Evolutionary conservation across 23 tunicate genomes (phyloP).

Genomic region (Styela clava): DNA sequence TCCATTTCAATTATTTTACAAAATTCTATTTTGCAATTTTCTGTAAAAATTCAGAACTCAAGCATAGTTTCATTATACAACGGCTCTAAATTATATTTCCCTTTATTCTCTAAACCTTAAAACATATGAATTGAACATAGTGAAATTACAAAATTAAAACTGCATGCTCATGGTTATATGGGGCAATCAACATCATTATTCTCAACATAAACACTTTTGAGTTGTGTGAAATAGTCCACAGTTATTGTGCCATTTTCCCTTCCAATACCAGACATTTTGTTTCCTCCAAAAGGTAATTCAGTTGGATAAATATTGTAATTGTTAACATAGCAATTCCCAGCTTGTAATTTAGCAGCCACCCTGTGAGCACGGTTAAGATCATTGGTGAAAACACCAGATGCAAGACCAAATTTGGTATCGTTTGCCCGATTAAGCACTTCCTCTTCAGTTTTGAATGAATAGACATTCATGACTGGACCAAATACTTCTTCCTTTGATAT

Average conservation of each 20-base stretch:
- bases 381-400: slow-evolving; percentile 89
- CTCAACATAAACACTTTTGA: slow-evolving; percentile 88
- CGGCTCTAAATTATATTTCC: too few relatives aligned
- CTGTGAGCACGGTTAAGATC: slow-evolving; percentile 83
- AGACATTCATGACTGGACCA: slow-evolving; percentile 94
- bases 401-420: slow-evolving; percentile 72
- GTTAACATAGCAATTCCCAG: slow-evolving; percentile 83
- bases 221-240: slow-evolving; percentile 63
- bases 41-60: too few relatives aligned
- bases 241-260: slow-evolving; percentile 77
- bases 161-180: too few relatives aligned
- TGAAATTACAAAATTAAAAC: too few relatives aligned
- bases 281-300: slow-evolving; percentile 92
- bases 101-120: too few relatives aligned
- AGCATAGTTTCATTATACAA: too few relatives aligned
- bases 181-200: slow-evolving; percentile 43
- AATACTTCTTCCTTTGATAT: slow-evolving; percentile 89
- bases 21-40: too few relatives aligned
- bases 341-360: slow-evolving; percentile 60
- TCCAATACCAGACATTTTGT: slow-evolving; percentile 88
- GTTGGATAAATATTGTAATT: slow-evolving; percentile 75
- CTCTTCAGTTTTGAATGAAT: slow-evolving; percentile 77
- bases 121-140: too few relatives aligned
- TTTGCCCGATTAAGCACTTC: slow-evolving; percentile 85
- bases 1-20: too few relatives aligned